These are phyloP conservation scores for Acrossocheilus wenchowensis DNA, from an alignment of 2,797 vertebrate species.

Conservation along the genomic window DNA sequence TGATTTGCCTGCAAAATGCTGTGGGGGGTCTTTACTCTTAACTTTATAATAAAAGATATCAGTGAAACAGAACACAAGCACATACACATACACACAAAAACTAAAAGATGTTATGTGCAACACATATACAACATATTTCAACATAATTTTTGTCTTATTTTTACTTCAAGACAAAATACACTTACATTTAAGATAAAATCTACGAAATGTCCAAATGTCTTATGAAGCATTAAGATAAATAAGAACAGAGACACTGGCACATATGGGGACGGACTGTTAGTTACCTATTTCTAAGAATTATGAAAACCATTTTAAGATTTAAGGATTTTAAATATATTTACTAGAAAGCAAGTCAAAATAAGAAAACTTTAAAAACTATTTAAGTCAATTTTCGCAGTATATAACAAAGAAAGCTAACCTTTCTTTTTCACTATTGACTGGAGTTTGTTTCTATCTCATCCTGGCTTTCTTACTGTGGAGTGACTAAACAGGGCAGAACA, in stretches of 20 bases:
- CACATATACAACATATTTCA: background rate
- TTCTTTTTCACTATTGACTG: background rate
- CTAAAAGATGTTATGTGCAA: background rate
- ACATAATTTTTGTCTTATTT: background rate
- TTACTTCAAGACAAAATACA: background rate
- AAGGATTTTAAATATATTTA: background rate
- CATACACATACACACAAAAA: conserved; percentile 25
- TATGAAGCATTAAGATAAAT: background rate
- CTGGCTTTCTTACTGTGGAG: conserved; percentile 5
- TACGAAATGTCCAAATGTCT: background rate
- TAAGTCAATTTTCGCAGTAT: background rate
- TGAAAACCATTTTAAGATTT: background rate
- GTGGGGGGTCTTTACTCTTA: conserved; percentile 70
- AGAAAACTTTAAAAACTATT: background rate
- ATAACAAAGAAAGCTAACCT: background rate
- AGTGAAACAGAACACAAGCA: conserved; percentile 42
- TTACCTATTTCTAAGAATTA: background rate
- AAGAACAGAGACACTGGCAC: background rate
- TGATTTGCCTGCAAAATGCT: conserved; percentile 55
- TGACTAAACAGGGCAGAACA: conserved; percentile 38
- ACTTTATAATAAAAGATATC: conserved; percentile 73
- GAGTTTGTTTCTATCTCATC: conserved; percentile 27
- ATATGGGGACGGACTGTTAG: background rate
- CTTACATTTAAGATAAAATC: background rate
- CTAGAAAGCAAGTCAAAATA: background rate